These are phyloP conservation scores for Ormyrus labotus DNA, from an alignment of 2,888 invertebrate genomes.

Conservation along the genomic window DNA sequence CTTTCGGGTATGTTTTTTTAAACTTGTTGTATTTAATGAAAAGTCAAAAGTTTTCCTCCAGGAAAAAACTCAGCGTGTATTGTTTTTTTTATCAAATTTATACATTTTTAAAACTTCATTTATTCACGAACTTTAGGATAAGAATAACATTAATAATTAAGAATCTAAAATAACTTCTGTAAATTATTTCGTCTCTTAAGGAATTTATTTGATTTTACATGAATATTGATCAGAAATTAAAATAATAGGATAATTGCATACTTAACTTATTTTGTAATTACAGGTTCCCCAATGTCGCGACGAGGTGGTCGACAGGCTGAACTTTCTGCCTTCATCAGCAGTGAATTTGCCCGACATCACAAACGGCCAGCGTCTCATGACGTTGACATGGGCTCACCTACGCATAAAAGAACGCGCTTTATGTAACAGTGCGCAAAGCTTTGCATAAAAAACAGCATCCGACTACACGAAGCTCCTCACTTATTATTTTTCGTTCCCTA, in stretches of 20 bases:
- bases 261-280: not conserved
- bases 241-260: too few species aligned
- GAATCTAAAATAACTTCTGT: too few species aligned
- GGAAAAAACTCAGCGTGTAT: too few species aligned
- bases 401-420: conserved; percentile 85
- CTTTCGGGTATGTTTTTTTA: conserved; percentile 76
- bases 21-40: too few species aligned
- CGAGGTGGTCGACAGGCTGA: conserved; percentile 78
- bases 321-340: conserved; percentile 84
- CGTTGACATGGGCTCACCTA: conserved; percentile 87
- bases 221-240: too few species aligned
- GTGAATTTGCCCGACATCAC: conserved; percentile 85
- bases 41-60: too few species aligned
- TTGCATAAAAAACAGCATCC: conserved; percentile 30
- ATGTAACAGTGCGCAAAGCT: conserved; percentile 78
- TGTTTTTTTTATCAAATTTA: too few species aligned
- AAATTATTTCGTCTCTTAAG: too few species aligned
- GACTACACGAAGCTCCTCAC: conserved; percentile 28
- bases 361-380: conserved; percentile 84
- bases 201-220: too few species aligned
- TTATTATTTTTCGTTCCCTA: conserved; percentile 18
- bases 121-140: too few species aligned
- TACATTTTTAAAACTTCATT: too few species aligned
- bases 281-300: conserved; percentile 76
- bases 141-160: too few species aligned